Percentiles rank a stretch among this genome's conserved stretches.
Evolutionary conservation across 2,113 vertebrate genomes (phyloP).

Genomic region (Tylochromis polylepis): DNA sequence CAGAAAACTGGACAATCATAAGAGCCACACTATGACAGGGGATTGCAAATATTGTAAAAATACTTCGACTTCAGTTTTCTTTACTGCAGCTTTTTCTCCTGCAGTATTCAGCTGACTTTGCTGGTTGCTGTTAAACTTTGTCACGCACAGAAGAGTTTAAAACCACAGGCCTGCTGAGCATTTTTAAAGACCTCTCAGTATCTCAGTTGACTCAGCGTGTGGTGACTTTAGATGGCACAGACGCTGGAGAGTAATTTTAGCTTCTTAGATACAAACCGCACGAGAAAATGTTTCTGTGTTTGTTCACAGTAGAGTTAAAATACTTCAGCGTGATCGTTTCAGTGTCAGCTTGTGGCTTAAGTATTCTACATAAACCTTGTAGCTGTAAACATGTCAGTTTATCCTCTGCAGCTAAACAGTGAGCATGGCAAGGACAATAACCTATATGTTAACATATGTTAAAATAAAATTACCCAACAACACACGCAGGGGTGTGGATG

Average conservation of each 20-base stretch:
- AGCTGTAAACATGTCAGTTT: fast-evolving
- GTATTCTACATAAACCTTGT: fast-evolving
- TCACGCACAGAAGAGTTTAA: background rate
- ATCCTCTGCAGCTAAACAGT: background rate
- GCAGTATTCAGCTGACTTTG: background rate
- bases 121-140: background rate
- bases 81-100: background rate
- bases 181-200: background rate
- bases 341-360: background rate
- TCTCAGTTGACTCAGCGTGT: background rate
- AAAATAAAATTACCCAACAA: background rate
- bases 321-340: fast-evolving
- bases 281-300: background rate
- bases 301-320: background rate
- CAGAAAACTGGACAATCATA: too few relatives aligned
- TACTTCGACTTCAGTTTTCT: background rate
- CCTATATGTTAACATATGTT: background rate
- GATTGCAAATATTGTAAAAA: background rate
- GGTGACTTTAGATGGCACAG: background rate
- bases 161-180: background rate
- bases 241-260: background rate
- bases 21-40: too few relatives aligned
- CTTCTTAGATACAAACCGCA: background rate
- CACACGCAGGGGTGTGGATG: fast-evolving
- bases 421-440: fast-evolving